Conservation (phyloP, 2,797 vertebrate genomes). For the Melanotaenia pygmaea region DNA sequence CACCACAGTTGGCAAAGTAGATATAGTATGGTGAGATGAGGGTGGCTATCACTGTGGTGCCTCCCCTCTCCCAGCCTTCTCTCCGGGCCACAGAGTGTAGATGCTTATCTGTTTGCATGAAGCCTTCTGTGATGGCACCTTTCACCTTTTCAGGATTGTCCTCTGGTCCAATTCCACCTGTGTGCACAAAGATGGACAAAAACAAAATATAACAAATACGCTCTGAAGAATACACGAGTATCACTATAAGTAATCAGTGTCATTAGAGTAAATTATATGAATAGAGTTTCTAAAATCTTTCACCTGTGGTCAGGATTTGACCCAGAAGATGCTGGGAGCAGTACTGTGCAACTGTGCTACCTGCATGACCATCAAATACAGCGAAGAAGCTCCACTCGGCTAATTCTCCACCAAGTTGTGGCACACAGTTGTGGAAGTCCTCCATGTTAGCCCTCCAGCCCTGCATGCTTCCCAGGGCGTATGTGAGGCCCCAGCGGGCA, state of each 20-base stretch:
- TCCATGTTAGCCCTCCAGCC: constrained; percentile 89
- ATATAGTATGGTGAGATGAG: constrained; percentile 82
- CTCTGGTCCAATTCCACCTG: constrained; percentile 76
- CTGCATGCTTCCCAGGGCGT: constrained; percentile 85
- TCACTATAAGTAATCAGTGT: not conserved
- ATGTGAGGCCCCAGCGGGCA: constrained; percentile 75
- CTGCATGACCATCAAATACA: constrained; percentile 86
- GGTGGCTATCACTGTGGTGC: constrained; percentile 80
- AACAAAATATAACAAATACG: not conserved
- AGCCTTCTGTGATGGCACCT: constrained; percentile 76
- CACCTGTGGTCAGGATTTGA: constrained; percentile 80
- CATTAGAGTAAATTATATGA: not conserved
- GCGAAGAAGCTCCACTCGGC: constrained; percentile 86
- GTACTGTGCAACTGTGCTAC: constrained; percentile 82
- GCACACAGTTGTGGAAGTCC: constrained; percentile 86
- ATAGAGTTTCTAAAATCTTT: constrained; percentile 28
- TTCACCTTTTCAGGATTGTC: constrained; percentile 79
- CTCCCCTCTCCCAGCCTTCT: constrained; percentile 82
- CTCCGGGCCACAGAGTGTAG: constrained; percentile 77
- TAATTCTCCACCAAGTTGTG: constrained; percentile 79
- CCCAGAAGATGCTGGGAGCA: constrained; percentile 85
- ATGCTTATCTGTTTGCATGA: constrained; percentile 83
- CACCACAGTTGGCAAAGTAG: constrained; percentile 86
- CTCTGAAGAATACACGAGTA: not conserved
- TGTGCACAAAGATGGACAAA: constrained; percentile 25